A percentile compares a stretch with the other conserved stretches of the same genome.
Conservation (phyloP, 2,888 invertebrate genomes). For the Athripsodes cinereus region DNA sequence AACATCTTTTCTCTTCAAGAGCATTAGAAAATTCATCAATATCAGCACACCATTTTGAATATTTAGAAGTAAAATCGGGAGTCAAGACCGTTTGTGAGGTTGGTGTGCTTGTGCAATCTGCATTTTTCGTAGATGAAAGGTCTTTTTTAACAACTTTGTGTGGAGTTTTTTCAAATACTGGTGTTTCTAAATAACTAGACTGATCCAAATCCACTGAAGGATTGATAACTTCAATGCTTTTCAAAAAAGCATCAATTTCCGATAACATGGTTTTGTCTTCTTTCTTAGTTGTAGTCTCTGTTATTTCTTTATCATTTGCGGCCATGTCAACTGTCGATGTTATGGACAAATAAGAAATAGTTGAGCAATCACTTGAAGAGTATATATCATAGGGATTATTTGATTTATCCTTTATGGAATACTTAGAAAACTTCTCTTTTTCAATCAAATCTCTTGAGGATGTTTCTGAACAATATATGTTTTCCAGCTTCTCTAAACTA, state of each 20-base stretch:
- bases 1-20: neutral
- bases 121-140: neutral
- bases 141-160: neutral
- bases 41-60: neutral
- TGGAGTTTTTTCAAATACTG: neutral
- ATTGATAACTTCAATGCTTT: constrained; percentile 40
- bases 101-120: too few relatives aligned
- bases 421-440: neutral
- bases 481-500: constrained; percentile 44
- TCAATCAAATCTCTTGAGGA: constrained; percentile 30
- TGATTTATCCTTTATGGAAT: neutral
- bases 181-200: constrained; percentile 11
- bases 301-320: constrained; percentile 43
- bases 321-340: constrained; percentile 38
- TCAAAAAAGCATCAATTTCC: constrained; percentile 45
- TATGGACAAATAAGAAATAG: constrained; percentile 32
- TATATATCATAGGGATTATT: constrained; percentile 10
- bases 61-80: constrained; percentile 4
- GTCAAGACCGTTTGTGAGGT: neutral
- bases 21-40: neutral
- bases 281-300: constrained; percentile 44
- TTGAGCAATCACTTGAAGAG: constrained; percentile 11
- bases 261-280: constrained; percentile 43
- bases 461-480: constrained; percentile 28
- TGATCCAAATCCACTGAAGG: constrained; percentile 3